Evolutionary conservation across 2,797 vertebrate species (phyloP), one percentile per base, ranked within the genome.

Genomic region (Hafferia zeledoni): DNA sequence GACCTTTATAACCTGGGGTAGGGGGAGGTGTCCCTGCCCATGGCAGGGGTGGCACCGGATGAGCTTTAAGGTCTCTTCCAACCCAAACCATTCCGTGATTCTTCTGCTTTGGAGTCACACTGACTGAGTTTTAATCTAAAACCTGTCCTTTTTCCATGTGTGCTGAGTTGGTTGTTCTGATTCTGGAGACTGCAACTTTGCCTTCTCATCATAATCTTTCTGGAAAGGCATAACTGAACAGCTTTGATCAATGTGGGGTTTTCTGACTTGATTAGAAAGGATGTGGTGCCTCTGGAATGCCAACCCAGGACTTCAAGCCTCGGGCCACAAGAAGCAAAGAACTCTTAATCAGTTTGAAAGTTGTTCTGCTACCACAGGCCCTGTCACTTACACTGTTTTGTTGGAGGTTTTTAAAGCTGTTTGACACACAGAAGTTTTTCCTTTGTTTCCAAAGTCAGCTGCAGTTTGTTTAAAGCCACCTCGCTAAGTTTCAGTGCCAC

Each of bases 1-100:
- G 30, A 22, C 23, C 22, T 69, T 53, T 37, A 24, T 2, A 1
- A 5, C 0, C 23, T 65, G 46, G 52, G 24, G 0, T 2, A 25
- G 13, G 39, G 52, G 60, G 10, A 30, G 11, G 19, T 65, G 37
- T 65, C 44, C n/a, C 23, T 65, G 68, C 24, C 30, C n/a, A 3
- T 59, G 46, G 44, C 44, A 59, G 20, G 9, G 4, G 4, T 67
- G 33, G 46, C 10, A 47, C 2, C 0, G 3, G 6, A 11, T 60
- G 11, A 23, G 10, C 30, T 68, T 75, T 61, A 35, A 24, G 7
- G 5, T 49, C 7, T 10, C 31, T 47, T 88, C 27, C 47, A 75
- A 37, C 35, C 10, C 35, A 63, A 56, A 3, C 7, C 35, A 56
- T 56, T 55, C 35, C 27, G 6, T 49, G 12, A 61, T 61, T 61